These are phyloP conservation scores for Epinephelus awoara DNA, from an alignment of 2,797 vertebrate species.

Conservation along the genomic window DNA sequence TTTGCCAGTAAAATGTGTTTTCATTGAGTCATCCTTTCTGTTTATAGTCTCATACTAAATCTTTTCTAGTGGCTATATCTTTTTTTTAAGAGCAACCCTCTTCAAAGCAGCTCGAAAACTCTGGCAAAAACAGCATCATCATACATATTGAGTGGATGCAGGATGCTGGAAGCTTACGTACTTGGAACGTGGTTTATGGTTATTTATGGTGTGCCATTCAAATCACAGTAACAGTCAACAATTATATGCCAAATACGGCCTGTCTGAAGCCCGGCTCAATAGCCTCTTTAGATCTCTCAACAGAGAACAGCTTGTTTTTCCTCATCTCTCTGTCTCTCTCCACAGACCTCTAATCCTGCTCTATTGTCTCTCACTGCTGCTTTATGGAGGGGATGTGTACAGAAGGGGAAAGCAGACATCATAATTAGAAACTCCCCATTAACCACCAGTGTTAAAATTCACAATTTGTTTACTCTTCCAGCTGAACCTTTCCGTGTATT, in stretches of 20 bases:
- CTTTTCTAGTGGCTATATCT: conserved; percentile 27
- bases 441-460: conserved; percentile 42
- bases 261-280: conserved; percentile 67
- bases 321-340: conserved; percentile 56
- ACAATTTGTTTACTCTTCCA: conserved; percentile 39
- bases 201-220: conserved; percentile 69
- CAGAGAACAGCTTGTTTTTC: conserved; percentile 73
- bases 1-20: conserved; percentile 47
- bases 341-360: conserved; percentile 68
- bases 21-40: conserved; percentile 42
- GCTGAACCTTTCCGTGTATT: conserved; percentile 36
- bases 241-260: conserved; percentile 68
- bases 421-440: conserved; percentile 65
- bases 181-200: conserved; percentile 59
- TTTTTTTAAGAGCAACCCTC: conserved; percentile 32
- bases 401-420: conserved; percentile 61
- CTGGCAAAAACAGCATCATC: conserved; percentile 52
- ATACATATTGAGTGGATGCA: conserved; percentile 41
- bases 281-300: conserved; percentile 70
- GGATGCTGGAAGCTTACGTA: conserved; percentile 39
- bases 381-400: conserved; percentile 56
- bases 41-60: conserved; percentile 47
- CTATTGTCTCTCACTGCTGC: conserved; percentile 63
- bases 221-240: conserved; percentile 61
- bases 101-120: conserved; percentile 42